phyloP scores from a whole-genome alignment of 2,113 vertebrate genomes.

The Rostratula benghalensis region DNA sequence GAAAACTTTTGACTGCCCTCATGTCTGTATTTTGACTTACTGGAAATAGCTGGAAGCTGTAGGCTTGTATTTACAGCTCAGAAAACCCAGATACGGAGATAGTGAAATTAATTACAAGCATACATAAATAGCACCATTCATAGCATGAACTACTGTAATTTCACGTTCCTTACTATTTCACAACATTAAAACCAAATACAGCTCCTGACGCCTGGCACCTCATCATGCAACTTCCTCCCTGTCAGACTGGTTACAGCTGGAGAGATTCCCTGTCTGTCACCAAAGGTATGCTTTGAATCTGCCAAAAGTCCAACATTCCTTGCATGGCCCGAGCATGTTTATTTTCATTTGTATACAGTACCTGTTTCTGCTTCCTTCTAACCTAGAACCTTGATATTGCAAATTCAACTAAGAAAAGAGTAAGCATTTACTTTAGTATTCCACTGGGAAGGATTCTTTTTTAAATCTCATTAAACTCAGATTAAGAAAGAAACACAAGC shows the following conservation, averaged over 20 bases:
- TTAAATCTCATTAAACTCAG: not conserved
- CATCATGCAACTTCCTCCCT: not conserved
- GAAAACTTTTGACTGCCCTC: not conserved
- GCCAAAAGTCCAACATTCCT: not conserved
- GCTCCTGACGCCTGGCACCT: not conserved
- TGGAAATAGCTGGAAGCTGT: not conserved
- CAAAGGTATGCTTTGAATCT: not conserved
- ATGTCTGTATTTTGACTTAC: not conserved
- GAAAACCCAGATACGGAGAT: not conserved
- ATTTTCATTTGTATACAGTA: not conserved
- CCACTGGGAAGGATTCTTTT: not conserved
- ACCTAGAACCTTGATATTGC: not conserved
- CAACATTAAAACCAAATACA: not conserved
- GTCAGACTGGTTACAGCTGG: not conserved
- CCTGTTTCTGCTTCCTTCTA: not conserved
- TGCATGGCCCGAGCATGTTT: not conserved
- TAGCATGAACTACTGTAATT: not conserved
- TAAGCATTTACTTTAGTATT: constrained; percentile 10
- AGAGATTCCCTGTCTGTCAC: not conserved
- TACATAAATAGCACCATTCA: not conserved
- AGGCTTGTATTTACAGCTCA: not conserved
- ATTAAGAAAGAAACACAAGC: constrained; percentile 23
- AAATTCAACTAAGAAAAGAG: not conserved
- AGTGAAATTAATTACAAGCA: not conserved
- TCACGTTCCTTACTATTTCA: not conserved